Conservation (phyloP, 2,797 vertebrate species). For the Acrocephalus scirpaceus region DNA sequence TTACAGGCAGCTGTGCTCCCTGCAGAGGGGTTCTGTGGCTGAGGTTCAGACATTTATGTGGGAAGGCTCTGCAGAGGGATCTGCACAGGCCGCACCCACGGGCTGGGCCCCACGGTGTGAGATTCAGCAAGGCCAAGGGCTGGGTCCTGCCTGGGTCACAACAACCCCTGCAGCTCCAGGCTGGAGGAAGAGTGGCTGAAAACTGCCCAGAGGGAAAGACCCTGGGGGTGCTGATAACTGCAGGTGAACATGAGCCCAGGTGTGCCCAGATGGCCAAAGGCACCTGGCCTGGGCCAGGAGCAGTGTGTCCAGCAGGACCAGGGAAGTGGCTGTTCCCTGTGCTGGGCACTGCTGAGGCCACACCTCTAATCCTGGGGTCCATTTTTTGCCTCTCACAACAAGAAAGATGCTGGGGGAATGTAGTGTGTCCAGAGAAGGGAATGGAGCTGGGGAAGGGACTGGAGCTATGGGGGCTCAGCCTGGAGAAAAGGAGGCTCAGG, state of each 20-base stretch:
- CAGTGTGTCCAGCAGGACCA: not conserved
- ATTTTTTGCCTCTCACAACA: not conserved
- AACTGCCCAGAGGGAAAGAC: not conserved
- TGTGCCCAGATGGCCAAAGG: not conserved
- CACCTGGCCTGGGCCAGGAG: not conserved
- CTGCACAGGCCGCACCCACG: not conserved
- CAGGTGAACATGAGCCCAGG: not conserved
- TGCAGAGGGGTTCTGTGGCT: fast-evolving
- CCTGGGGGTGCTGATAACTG: not conserved
- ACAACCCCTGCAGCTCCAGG: not conserved
- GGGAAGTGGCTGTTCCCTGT: not conserved
- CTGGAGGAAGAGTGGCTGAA: not conserved
- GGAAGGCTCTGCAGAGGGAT: not conserved
- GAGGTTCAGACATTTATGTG: not conserved
- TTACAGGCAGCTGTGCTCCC: not conserved
- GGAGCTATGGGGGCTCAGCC: not conserved
- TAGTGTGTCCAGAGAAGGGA: fast-evolving
- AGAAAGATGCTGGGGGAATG: not conserved
- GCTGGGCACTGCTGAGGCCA: not conserved
- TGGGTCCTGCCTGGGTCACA: not conserved
- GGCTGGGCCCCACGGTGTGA: fast-evolving
- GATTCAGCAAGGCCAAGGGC: not conserved
- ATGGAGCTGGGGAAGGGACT: fast-evolving
- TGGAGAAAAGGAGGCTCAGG: not conserved
- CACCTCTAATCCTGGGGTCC: too few species aligned